Conservation (phyloP, 2,113 vertebrate species). For the Mionectes macconnelli region DNA sequence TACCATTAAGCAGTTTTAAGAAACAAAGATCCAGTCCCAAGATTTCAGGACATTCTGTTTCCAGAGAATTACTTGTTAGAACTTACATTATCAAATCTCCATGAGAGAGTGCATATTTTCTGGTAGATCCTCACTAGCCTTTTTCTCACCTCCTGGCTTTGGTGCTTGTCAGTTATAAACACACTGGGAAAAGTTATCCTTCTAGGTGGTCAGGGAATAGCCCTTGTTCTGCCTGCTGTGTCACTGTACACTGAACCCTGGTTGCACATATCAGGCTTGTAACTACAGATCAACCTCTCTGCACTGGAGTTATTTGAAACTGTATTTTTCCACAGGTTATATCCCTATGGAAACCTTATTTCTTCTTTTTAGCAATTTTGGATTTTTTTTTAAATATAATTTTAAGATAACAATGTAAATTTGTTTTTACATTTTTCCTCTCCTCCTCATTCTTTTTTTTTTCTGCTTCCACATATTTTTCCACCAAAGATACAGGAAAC, state of each 20-base stretch:
- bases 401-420: not conserved
- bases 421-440: not conserved
- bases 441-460: not conserved
- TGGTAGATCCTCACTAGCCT: not conserved
- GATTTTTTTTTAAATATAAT: not conserved
- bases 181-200: not conserved
- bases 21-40: not conserved
- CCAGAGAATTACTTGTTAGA: not conserved
- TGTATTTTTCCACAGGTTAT: not conserved
- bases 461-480: not conserved
- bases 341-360: not conserved
- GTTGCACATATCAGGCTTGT: not conserved
- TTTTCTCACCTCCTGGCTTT: not conserved
- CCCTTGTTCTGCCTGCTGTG: not conserved
- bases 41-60: not conserved
- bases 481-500: not conserved
- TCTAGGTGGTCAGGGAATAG: not conserved
- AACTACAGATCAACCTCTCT: not conserved
- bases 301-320: not conserved
- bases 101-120: not conserved
- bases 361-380: not conserved
- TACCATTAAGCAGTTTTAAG: not conserved
- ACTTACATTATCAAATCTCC: not conserved
- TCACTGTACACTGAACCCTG: not conserved
- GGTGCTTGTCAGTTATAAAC: not conserved